Base-by-base conservation (phyloP, 1,140 invertebrate species). In the Mamestra configurata region DNA sequence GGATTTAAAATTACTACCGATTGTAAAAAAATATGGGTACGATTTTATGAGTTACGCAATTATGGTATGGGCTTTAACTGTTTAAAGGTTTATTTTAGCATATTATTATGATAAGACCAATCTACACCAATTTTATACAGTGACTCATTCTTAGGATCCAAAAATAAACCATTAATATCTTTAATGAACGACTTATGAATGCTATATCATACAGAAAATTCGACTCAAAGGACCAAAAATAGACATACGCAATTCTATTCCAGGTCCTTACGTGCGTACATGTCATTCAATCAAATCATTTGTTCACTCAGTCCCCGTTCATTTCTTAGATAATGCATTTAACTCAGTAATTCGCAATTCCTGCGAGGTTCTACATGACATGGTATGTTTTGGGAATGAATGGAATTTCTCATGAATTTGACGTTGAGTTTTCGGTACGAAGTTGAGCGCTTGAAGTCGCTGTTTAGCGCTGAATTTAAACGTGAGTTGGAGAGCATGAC, bases 271-370 rank as follows among this genome's bases (percentile, higher is more conserved):
- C 11, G 13, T 24, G n/a, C 59, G 7, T 4, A 10, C n/a, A 59
- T 20, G 7, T 64, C 59, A 18, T 64, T 64, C 31, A 64, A 8
- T 64, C 31, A 64, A 37, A 64, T 64, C 59, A 11, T 37, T 37
- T 15, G n/a, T 64, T 37, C 31, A 37, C 31, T 64, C 57, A n/a
- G 7, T 37, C 59, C 6, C 7, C 0, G n/a, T 37, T 7, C 0
- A 37, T 18, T 37, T 61, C 15, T 61, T 1, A 35, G 57, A 7
- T 0, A 0, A 31, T 13, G 27, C 6, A 61, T 61, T 35, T 35
- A 15, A 37, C 31, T 64, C 15, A 5, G 59, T 37, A 37, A 37
- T 64, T 37, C n/a, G 59, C 59, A 37, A 64, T 64, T 64, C n/a
- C 24, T 15, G n/a, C 31, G 59, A 55, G 20, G 7, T 64, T 18